Evolutionary conservation across 2,797 vertebrate species (phyloP).

Genomic region (Poliocrania exsul): DNA sequence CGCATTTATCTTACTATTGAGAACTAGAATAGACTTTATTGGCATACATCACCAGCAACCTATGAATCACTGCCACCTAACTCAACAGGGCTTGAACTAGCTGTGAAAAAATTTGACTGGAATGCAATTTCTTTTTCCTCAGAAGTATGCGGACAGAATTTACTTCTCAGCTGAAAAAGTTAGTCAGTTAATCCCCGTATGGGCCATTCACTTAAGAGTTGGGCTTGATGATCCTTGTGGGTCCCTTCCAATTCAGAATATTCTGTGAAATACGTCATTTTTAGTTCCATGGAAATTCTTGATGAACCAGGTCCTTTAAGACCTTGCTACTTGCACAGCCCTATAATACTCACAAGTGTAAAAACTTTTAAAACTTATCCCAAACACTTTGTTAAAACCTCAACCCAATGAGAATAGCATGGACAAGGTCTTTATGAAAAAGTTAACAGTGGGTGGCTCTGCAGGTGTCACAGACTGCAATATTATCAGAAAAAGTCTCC

Average conservation of each 20-base stretch:
- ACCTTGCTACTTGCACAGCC: background rate
- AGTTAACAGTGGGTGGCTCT: background rate
- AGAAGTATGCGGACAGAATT: background rate
- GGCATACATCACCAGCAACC: background rate
- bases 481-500: background rate
- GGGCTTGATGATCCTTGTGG: background rate
- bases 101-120: background rate
- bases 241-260: background rate
- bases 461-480: background rate
- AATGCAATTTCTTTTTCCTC: background rate
- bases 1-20: constrained; percentile 2
- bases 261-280: background rate
- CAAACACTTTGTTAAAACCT: background rate
- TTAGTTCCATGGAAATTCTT: background rate
- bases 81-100: background rate
- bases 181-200: background rate
- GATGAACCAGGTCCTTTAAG: background rate
- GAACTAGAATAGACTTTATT: background rate
- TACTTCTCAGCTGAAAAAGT: background rate
- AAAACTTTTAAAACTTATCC: background rate
- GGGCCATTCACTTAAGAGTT: background rate
- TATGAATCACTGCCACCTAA: constrained; percentile 9
- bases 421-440: background rate
- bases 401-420: background rate
- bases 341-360: background rate